A percentile compares a stretch with the other conserved stretches of the same genome.
Conservation (phyloP, 2,888 invertebrate genomes). For the Drosophila picticornis region DNA sequence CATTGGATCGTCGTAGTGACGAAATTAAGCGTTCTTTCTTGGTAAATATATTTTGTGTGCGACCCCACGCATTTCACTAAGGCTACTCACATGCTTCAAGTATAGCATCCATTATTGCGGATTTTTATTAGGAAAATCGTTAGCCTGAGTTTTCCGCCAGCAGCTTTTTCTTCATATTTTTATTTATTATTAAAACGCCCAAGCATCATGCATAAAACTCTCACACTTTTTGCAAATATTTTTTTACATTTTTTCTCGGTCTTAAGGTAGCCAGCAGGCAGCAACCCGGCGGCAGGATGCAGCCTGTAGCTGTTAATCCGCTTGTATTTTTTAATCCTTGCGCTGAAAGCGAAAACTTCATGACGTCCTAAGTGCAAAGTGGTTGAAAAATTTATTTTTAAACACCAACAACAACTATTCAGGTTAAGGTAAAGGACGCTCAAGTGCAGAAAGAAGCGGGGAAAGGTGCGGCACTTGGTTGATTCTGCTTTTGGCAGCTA, state of each 20-base stretch:
- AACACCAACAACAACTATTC: constrained; percentile 47
- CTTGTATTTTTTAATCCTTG: constrained; percentile 75
- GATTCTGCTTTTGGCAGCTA: constrained; percentile 35
- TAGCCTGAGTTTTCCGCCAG: constrained; percentile 55
- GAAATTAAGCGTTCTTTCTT: not conserved
- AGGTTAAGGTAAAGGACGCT: constrained; percentile 26
- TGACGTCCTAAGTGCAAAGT: constrained; percentile 66
- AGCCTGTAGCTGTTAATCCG: constrained; percentile 64
- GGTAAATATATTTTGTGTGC: constrained; percentile 3
- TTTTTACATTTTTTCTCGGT: constrained; percentile 52
- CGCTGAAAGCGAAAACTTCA: constrained; percentile 62
- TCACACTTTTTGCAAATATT: constrained; percentile 57
- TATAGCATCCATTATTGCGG: constrained; percentile 49
- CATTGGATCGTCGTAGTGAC: not conserved
- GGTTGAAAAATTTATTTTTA: constrained; percentile 69
- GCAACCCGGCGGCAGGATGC: constrained; percentile 2
- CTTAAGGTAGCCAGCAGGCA: constrained; percentile 12
- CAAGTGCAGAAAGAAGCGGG: constrained; percentile 3
- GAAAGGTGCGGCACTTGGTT: constrained; percentile 12
- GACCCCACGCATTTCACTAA: constrained; percentile 15
- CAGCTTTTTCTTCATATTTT: constrained; percentile 37
- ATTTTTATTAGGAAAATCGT: constrained; percentile 68
- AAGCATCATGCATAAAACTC: constrained; percentile 64
- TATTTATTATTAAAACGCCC: constrained; percentile 61
- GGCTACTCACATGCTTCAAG: constrained; percentile 29